Evolutionary conservation across 2,113 vertebrate species (phyloP).

Genomic region (Anoura caudifer): DNA sequence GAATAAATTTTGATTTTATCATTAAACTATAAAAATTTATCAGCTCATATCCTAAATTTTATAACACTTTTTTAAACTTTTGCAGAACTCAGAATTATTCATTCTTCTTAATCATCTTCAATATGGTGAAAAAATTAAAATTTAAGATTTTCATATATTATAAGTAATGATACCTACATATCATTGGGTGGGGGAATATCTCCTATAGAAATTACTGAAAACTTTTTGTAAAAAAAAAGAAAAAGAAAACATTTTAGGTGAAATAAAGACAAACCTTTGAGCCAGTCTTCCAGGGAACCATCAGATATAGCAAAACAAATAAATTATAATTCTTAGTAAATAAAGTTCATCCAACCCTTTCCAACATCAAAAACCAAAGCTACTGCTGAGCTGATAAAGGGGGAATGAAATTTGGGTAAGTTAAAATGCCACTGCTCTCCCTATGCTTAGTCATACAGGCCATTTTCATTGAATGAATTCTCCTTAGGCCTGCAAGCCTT

Average conservation of each 20-base stretch:
- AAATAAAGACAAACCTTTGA: not conserved
- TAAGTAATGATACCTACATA: not conserved
- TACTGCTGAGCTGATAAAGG: not conserved
- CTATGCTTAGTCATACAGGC: not conserved
- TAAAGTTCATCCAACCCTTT: not conserved
- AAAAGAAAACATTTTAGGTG: too few relatives aligned
- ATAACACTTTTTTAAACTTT: not conserved
- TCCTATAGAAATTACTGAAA: not conserved
- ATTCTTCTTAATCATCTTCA: not conserved
- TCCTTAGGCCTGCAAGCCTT: not conserved
- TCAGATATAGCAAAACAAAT: not conserved
- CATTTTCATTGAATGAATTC: not conserved
- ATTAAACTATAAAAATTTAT: not conserved
- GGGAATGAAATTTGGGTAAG: not conserved
- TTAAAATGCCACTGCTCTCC: not conserved
- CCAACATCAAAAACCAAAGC: not conserved
- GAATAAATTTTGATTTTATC: not conserved
- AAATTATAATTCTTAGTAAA: not conserved
- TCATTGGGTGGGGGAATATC: not conserved
- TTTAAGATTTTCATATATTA: not conserved
- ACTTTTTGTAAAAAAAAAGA: not conserved
- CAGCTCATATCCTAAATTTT: not conserved
- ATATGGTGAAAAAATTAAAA: not conserved
- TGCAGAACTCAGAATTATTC: constrained; percentile 9
- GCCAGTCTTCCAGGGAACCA: not conserved